Evolutionary conservation across 2,797 vertebrate species (phyloP).

Genomic region (Harpagifer antarcticus): DNA sequence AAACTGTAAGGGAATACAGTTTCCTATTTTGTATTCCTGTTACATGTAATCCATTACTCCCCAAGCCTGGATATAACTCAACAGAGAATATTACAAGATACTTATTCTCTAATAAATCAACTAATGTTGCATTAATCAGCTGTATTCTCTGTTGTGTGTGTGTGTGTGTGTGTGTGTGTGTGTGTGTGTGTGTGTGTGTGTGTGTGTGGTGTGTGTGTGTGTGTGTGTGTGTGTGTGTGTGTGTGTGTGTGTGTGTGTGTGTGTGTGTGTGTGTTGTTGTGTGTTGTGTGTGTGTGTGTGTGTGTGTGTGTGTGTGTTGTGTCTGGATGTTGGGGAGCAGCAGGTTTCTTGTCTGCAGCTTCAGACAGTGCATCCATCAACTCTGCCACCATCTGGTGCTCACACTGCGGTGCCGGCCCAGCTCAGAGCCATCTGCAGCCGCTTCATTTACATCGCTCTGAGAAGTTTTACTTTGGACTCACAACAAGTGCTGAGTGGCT

Average conservation of each 20-base stretch:
- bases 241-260: neutral
- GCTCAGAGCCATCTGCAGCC: constrained; percentile 63
- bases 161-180: neutral
- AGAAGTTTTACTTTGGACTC: constrained; percentile 48
- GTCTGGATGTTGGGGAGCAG: constrained; percentile 39
- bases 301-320: neutral
- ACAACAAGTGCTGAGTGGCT: constrained; percentile 9
- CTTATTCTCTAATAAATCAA: neutral
- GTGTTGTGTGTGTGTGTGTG: neutral
- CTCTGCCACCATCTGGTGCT: constrained; percentile 68
- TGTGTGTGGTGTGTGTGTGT: neutral
- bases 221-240: neutral
- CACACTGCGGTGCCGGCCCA: constrained; percentile 47
- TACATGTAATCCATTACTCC: no score
- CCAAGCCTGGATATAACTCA: no score
- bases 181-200: neutral
- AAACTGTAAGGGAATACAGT: no score
- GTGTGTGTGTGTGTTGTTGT: constrained; percentile 1
- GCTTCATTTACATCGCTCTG: constrained; percentile 39
- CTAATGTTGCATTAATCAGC: constrained; percentile 4
- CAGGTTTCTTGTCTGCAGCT: constrained; percentile 69
- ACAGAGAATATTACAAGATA: neutral
- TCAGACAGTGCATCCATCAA: constrained; percentile 75
- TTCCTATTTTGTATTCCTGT: no score
- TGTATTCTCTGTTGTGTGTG: neutral